A percentile compares a stretch with the other conserved stretches of the same genome.
Evolutionary conservation across 2,113 vertebrate genomes (phyloP).

Genomic region (Crypturellus undulatus): DNA sequence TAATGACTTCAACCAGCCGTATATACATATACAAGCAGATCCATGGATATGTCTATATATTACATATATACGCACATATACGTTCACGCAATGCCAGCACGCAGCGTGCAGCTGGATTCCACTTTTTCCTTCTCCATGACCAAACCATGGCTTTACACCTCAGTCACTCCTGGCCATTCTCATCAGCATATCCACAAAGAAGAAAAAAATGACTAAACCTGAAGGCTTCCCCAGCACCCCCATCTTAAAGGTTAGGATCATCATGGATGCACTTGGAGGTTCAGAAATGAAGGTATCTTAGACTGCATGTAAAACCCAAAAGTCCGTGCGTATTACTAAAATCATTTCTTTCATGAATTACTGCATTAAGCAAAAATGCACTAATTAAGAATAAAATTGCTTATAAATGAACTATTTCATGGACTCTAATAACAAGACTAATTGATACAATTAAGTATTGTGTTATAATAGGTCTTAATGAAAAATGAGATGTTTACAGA

Average conservation of each 20-base stretch:
- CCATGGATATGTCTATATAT: too few relatives aligned
- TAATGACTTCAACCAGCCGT: neutral
- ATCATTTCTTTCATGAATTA: neutral
- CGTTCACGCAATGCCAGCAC: neutral
- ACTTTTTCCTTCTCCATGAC: neutral
- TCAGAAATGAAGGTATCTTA: neutral
- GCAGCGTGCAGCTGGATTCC: neutral
- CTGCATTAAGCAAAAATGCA: neutral
- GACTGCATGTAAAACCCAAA: neutral
- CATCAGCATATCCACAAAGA: neutral
- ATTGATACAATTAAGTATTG: neutral
- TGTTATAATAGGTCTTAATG: neutral
- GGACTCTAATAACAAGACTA: neutral
- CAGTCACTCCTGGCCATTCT: neutral
- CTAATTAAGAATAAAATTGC: neutral
- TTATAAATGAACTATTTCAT: neutral
- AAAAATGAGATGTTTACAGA: neutral
- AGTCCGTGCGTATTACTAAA: neutral
- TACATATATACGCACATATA: too few relatives aligned
- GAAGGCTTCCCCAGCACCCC: neutral
- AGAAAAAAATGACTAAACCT: neutral
- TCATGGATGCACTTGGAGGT: neutral
- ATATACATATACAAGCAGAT: neutral
- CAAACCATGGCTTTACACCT: neutral
- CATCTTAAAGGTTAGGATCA: neutral